Evolutionary conservation across 2,888 invertebrate species (phyloP).

Genomic region (Eristalinus sepulchralis): DNA sequence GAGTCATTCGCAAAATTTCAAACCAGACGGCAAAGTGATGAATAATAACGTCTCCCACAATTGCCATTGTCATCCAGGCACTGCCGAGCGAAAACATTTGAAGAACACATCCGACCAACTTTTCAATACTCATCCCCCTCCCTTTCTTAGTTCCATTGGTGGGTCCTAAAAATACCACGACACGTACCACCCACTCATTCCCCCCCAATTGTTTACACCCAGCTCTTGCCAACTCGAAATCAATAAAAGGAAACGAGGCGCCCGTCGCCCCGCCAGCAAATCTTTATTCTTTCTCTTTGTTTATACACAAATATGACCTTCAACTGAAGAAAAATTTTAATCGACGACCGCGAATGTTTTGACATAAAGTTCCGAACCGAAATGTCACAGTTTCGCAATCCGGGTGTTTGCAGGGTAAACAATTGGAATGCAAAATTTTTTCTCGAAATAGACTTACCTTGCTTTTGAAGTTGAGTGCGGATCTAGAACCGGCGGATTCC

Average conservation of each 20-base stretch:
- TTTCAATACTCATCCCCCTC: background rate
- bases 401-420: background rate
- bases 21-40: background rate
- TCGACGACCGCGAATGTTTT: background rate
- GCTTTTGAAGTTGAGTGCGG: slow-evolving; percentile 56
- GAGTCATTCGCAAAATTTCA: background rate
- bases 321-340: slow-evolving; percentile 1
- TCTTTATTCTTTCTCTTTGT: slow-evolving; percentile 17
- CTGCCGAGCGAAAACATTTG: background rate
- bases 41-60: background rate
- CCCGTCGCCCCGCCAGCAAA: background rate
- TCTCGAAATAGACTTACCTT: slow-evolving; percentile 46
- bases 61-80: background rate
- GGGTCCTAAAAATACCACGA: background rate
- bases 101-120: background rate
- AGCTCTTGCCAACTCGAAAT: slow-evolving; percentile 25
- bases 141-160: background rate
- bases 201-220: slow-evolving; percentile 26
- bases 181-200: background rate
- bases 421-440: background rate
- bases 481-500: slow-evolving; percentile 54
- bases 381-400: background rate
- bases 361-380: background rate
- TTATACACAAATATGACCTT: slow-evolving; percentile 49
- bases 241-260: slow-evolving; percentile 20